Conservation (phyloP, 2,113 vertebrate genomes). For the Zosterops lateralis region DNA sequence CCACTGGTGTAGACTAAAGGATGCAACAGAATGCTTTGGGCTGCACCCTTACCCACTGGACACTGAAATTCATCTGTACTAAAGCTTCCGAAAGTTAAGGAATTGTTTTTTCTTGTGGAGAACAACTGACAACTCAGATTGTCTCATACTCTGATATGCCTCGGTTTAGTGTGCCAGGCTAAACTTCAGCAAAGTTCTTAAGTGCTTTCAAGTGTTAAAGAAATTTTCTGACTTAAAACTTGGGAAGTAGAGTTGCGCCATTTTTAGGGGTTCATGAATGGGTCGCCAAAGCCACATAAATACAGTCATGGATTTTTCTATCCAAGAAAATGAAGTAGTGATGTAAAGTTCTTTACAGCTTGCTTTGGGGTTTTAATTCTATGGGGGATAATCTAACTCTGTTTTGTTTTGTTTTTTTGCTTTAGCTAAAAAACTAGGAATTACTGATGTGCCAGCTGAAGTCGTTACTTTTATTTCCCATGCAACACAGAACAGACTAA, state of each 20-base stretch:
- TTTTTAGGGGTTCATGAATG: background rate
- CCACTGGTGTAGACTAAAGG: background rate
- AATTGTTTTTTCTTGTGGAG: background rate
- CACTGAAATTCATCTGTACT: background rate
- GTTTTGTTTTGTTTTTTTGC: constrained; percentile 2
- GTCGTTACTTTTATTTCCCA: constrained; percentile 86
- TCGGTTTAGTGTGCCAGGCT: background rate
- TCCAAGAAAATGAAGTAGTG: background rate
- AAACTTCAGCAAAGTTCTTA: background rate
- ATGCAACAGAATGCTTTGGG: background rate
- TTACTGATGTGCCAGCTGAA: constrained; percentile 83
- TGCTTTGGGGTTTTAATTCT: background rate
- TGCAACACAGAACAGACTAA: constrained; percentile 81
- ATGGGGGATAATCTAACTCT: background rate
- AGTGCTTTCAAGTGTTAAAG: background rate
- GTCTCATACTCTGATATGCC: background rate
- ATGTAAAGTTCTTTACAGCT: background rate
- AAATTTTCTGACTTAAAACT: background rate
- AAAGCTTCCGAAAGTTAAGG: background rate
- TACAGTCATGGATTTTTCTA: background rate
- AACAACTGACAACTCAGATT: background rate
- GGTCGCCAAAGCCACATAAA: background rate
- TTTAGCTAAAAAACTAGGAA: constrained; percentile 84
- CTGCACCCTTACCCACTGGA: background rate
- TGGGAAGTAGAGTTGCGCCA: background rate